These are phyloP conservation scores for Lucifuga dentata DNA, from an alignment of 2,113 vertebrate genomes.

Conservation along the genomic window DNA sequence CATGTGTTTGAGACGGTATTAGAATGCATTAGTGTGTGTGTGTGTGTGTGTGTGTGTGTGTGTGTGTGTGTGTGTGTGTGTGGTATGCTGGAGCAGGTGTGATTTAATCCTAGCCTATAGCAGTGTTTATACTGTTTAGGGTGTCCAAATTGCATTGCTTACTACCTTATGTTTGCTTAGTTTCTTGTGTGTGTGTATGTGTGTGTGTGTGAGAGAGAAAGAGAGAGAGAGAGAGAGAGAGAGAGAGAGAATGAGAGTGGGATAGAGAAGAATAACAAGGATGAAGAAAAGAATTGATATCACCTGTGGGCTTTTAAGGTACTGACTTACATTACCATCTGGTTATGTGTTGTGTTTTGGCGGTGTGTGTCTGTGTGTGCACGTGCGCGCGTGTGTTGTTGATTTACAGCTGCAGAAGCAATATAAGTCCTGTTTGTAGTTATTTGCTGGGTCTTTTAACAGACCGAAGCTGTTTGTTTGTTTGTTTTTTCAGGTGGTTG, in stretches of 20 bases:
- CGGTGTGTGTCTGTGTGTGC: background rate
- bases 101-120: constrained; percentile 19
- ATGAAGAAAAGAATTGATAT: background rate
- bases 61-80: constrained; percentile 7
- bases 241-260: background rate
- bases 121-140: constrained; percentile 20
- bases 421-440: constrained; percentile 24
- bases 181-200: constrained; percentile 1
- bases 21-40: background rate
- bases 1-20: constrained; percentile 4
- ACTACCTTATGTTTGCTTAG: constrained; percentile 15
- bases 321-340: background rate
- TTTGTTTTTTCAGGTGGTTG: constrained; percentile 57
- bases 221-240: background rate
- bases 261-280: background rate
- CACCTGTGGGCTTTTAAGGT: background rate
- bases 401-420: constrained; percentile 41
- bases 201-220: background rate
- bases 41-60: constrained; percentile 19
- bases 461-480: constrained; percentile 31
- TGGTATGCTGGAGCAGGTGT: constrained; percentile 34
- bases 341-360: constrained; percentile 2
- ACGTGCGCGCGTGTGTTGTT: constrained; percentile 4
- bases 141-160: constrained; percentile 18
- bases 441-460: constrained; percentile 42